Base-by-base conservation (phyloP, 2,113 vertebrate genomes). In the Capreolus pygargus region DNA sequence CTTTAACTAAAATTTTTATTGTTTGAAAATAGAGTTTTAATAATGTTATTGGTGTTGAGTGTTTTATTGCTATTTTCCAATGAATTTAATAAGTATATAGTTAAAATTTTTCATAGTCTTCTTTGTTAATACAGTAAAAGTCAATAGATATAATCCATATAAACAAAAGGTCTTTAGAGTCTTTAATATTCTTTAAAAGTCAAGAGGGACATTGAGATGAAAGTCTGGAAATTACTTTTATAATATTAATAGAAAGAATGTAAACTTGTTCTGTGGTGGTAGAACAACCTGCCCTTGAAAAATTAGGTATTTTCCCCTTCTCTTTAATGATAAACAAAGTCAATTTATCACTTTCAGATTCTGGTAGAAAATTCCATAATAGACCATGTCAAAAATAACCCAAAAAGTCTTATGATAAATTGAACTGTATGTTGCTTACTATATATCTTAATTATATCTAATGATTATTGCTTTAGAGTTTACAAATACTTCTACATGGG, bases 331-430 rank as follows among this genome's bases (percentile, higher is more conserved):
- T 70, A 93, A 92, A 52, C 16, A 86, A 93, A 92, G 17, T 67
- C 54, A 76, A 67, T 30, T 90, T 55, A 89, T 57, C 3, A 93
- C 36, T 95, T 92, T 97, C 43, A 67, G 54, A 95, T 78, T 96
- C 17, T 96, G 17, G 39, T 98, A 55, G 19, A 83, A 92, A 93
- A 89, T 88, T 85, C 79, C 36, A 61, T 70, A 86, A 83, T 4
- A 87, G 36, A 27, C 8, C 7, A 58, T 47, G 47, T 83, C 27
- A 96, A 88, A 89, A 94, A 93, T 90, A 50, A 87, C 58, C 27
- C 23, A 86, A 55, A 82, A 89, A 96, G 43, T 61, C 27, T 74
- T 91, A 67, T 9, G 43, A 79, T 55, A 86, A 83, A 86, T 43
- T 93, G 28, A 3, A 76, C 15, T 95, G 16, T 88, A 36, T 82